A percentile compares a stretch with the other conserved stretches of the same genome.
These are phyloP conservation scores for Stegodyphus dumicola DNA, from an alignment of 1,140 invertebrate genomes.

Conservation along the genomic window DNA sequence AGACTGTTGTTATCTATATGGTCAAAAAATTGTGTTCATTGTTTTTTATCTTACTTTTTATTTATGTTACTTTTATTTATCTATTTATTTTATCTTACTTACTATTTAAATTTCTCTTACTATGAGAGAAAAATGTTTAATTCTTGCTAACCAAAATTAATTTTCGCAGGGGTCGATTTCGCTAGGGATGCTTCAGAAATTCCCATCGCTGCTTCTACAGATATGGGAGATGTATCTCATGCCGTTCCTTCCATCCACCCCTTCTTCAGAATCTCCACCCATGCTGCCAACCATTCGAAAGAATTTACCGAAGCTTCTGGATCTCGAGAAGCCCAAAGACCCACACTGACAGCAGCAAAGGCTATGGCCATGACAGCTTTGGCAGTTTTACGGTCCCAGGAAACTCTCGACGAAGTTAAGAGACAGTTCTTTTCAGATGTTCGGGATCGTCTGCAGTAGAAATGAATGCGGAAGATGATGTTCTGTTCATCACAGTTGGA, in stretches of 20 bases:
- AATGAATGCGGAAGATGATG: too few relatives aligned
- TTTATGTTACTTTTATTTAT: too few relatives aligned
- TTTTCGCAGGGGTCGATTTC: too few relatives aligned
- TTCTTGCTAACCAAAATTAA: too few relatives aligned
- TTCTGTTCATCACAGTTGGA: too few relatives aligned
- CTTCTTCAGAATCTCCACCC: slow-evolving; percentile 65
- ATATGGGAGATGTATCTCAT: slow-evolving; percentile 68
- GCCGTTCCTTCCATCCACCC: slow-evolving; percentile 68
- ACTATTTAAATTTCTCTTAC: too few relatives aligned
- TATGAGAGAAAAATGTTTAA: too few relatives aligned
- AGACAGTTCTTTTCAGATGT: slow-evolving; percentile 61
- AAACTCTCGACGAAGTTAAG: slow-evolving; percentile 44
- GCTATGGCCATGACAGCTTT: slow-evolving; percentile 65
- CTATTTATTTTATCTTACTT: too few relatives aligned
- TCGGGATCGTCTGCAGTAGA: neutral
- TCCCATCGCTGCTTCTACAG: neutral
- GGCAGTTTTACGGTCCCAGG: slow-evolving; percentile 45
- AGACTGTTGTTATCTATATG: too few relatives aligned
- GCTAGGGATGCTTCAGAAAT: too few relatives aligned
- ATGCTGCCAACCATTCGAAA: slow-evolving; percentile 65
- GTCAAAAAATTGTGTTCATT: too few relatives aligned
- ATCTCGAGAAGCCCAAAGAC: slow-evolving; percentile 63
- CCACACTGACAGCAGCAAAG: slow-evolving; percentile 65
- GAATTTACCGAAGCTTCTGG: slow-evolving; percentile 66
- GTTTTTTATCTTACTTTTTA: too few relatives aligned